These are phyloP conservation scores for Sus cebifrons DNA, from an alignment of 2,797 vertebrate species.

Conservation along the genomic window DNA sequence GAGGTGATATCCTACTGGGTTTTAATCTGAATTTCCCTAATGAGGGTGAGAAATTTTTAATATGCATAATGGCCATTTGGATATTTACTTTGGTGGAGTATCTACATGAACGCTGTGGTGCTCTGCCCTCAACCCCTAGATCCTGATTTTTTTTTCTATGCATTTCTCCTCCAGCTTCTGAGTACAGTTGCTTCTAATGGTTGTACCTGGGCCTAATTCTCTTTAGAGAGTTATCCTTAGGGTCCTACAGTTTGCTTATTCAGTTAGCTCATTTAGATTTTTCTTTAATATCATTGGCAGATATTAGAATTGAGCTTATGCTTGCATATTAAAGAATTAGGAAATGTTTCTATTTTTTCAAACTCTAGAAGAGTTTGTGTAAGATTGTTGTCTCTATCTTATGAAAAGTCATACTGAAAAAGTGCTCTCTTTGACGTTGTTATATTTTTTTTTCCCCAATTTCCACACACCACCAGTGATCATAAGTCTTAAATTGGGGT, in stretches of 20 bases:
- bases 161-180: neutral
- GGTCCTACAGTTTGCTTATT: neutral
- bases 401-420: neutral
- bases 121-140: neutral
- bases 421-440: neutral
- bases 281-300: neutral
- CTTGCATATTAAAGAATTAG: neutral
- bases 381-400: neutral
- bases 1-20: neutral
- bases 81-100: neutral
- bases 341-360: neutral
- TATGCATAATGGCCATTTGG: neutral
- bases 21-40: conserved; percentile 26
- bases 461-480: neutral
- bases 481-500: neutral
- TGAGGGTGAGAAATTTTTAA: neutral
- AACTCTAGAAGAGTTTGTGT: neutral
- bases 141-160: neutral
- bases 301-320: neutral
- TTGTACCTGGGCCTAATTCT: neutral
- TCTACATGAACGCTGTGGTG: neutral
- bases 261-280: neutral
- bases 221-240: neutral
- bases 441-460: neutral
- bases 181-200: neutral